These are phyloP conservation scores for Periophthalmus magnuspinnatus DNA, from an alignment of 2,797 vertebrate species.

Conservation along the genomic window DNA sequence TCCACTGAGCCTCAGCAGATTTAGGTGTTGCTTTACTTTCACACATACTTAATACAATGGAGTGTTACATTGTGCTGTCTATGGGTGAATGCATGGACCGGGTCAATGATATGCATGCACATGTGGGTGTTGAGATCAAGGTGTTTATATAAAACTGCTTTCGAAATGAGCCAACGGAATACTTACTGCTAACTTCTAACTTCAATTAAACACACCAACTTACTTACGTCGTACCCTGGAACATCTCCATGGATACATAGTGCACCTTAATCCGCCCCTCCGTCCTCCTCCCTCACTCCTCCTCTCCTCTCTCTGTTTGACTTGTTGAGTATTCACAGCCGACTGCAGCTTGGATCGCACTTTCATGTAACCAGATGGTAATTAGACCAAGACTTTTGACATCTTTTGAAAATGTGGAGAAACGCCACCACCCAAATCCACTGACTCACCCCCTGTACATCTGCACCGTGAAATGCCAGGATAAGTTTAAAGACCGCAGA, in stretches of 20 bases:
- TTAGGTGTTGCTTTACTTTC: slow-evolving; percentile 6
- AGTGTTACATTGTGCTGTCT: slow-evolving; percentile 1
- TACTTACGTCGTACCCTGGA: too few species aligned
- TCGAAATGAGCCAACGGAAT: background rate
- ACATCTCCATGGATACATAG: too few species aligned
- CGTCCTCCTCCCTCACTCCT: too few species aligned
- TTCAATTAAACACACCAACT: background rate
- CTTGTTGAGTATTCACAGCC: slow-evolving; percentile 22
- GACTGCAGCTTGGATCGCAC: slow-evolving; percentile 14
- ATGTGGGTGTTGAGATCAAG: background rate
- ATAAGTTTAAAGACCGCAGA: slow-evolving; percentile 20
- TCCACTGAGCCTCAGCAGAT: background rate
- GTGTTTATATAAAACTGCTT: background rate
- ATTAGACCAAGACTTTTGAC: slow-evolving; percentile 28
- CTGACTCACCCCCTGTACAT: slow-evolving; percentile 17
- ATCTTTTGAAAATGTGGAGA: background rate
- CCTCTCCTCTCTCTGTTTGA: background rate
- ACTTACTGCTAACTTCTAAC: background rate
- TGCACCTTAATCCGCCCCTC: too few species aligned
- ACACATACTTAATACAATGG: background rate
- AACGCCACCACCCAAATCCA: slow-evolving; percentile 2
- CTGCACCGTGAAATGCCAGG: slow-evolving; percentile 34
- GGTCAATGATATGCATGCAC: background rate
- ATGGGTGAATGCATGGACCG: background rate
- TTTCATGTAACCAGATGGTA: slow-evolving; percentile 23